Base-by-base conservation (phyloP, 2,113 vertebrate species). In the Orthonyx spaldingii region DNA sequence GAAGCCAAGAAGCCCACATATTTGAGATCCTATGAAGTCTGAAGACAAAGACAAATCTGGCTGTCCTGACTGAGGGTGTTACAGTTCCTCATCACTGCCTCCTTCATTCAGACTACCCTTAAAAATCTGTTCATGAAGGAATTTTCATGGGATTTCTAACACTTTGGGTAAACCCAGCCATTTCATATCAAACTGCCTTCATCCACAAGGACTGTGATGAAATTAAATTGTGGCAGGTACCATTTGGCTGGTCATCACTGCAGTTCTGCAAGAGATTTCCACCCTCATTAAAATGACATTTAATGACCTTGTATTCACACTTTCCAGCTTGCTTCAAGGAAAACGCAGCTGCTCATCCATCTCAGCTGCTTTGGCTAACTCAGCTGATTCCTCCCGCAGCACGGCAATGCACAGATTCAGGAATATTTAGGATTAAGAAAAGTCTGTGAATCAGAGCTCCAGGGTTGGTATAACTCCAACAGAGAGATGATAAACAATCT, bases 301-400 rank as follows among this genome's bases (percentile, higher is more conserved):
- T 52, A 87, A 64, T 9, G 3, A 49, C 37, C 56, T 55, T 26
- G 12, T 71, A 71, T 84, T 91, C 77, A 82, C 74, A 76, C 44
- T 95, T 94, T 95, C 70, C 85, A 90, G 13, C 20, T 83, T 60
- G 37, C 61, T 91, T 76, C 57, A 78, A 91, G 84, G 64, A 82
- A 84, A 89, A 87, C 26, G 52, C 89, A 92, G 72, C 64, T 84
- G 74, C 49, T 85, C 78, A 83, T 82, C 74, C 70, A 84, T 35
- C 71, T 46, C 89, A 57, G 35, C 64, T 89, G 70, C 84, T 82
- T 47, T 5, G 2, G 35, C 65, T 82, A 63, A 68, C 47, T 46
- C 30, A 65, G 16, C 15, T 69, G 26, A 57, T 55, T 60, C n/a
- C 30, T 84, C 42, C 65, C 60, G 35, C 71, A 84, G 52, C 56